Base-by-base conservation (phyloP, 2,797 vertebrate species). In the Lateolabrax maculatus region DNA sequence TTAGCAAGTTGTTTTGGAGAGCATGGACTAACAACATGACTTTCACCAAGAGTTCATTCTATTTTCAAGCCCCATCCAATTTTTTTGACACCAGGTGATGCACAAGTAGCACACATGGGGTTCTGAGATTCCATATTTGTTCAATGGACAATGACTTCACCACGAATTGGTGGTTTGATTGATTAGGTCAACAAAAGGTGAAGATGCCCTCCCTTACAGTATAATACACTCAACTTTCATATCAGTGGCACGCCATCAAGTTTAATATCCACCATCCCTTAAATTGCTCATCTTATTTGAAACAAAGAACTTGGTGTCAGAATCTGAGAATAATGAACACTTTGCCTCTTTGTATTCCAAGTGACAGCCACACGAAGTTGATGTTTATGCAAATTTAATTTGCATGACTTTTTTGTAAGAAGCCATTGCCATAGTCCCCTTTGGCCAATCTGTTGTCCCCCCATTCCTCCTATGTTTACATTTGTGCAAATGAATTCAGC, bases 241-340 rank as follows among this genome's bases (percentile, higher is more conserved):
- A 19, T 67, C 46, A 70, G 53, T 25, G 36, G 57, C 27, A 37
- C 48, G 36, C 52, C 19, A 31, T 57, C 29, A 25, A 34, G 62
- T 62, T 31, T 80, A 18, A 74, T 41, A 62, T 77, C 27, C 49
- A 49, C 11, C 21, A 44, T 18, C 9, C 10, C 19, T 71, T 52
- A 16, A 56, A 29, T 23, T 37, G 21, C 29, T 62, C 23, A 44
- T 36, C 44, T 11, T 21, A 2, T 67, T 39, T 67, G 4, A 53
- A 64, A 51, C 21, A n/a, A n/a, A n/a, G 2, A 41, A 8, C 15
- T 7, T 48, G 16, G 9, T 60, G 49, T 65, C 23, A 27, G 19
- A 46, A 9, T 46, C 6, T 56, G 34, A 77, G 11, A 57, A 27
- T 29, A 57, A 41, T 9, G 9, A 8, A 63, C 19, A 16, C 6